Evolutionary conservation across 2,888 invertebrate genomes (phyloP).

Genomic region (Mythimna pallens): DNA sequence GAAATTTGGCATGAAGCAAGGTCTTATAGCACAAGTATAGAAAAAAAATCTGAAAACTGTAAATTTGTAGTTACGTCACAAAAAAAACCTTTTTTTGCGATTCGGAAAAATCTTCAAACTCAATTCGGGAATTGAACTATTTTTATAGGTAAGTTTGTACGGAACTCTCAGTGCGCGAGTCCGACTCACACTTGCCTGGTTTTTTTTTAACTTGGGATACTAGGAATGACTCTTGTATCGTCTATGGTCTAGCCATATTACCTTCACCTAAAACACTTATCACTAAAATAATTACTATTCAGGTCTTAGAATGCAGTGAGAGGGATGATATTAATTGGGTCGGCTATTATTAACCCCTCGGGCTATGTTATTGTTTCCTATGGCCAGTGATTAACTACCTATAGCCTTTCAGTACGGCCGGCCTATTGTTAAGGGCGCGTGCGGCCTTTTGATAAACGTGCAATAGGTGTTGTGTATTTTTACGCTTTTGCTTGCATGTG

Average conservation of each 20-base stretch:
- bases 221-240: no score
- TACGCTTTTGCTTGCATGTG: slow-evolving; percentile 34
- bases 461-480: slow-evolving; percentile 35
- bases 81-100: no score
- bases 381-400: slow-evolving; percentile 49
- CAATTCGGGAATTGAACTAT: no score
- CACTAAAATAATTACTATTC: slow-evolving; percentile 56
- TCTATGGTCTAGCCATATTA: neutral
- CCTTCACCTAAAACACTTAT: slow-evolving; percentile 40
- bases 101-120: no score
- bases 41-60: no score
- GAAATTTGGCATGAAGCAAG: no score
- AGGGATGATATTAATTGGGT: slow-evolving; percentile 62
- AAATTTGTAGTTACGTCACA: no score
- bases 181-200: no score
- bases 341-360: slow-evolving; percentile 54
- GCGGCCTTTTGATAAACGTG: slow-evolving; percentile 62
- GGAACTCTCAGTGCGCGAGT: no score
- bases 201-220: no score
- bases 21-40: no score
- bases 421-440: slow-evolving; percentile 55
- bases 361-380: slow-evolving; percentile 60
- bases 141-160: no score
- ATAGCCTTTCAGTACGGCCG: slow-evolving; percentile 48
- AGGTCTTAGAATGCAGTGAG: slow-evolving; percentile 49